Percentiles rank a stretch among this genome's conserved stretches.
Evolutionary conservation across 2,797 vertebrate species (phyloP).

Genomic region (Xiphophorus birchmanni): DNA sequence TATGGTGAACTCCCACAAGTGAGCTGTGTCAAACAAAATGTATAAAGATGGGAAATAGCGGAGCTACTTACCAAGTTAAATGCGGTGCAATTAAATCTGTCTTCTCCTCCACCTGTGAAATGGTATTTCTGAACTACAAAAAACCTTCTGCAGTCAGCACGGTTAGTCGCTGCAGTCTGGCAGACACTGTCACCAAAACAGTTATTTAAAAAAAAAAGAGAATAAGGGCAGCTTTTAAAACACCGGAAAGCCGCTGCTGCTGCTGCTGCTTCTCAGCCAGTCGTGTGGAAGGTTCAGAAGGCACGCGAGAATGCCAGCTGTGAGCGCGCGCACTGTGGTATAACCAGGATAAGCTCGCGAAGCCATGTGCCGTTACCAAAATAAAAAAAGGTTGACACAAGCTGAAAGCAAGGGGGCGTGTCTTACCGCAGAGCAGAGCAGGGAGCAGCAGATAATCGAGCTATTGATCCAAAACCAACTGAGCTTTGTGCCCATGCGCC

Average conservation of each 20-base stretch:
- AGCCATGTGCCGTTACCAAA: slow-evolving; percentile 81
- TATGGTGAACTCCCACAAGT: background rate
- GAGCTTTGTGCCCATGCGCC: slow-evolving; percentile 54
- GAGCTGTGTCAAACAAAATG: background rate
- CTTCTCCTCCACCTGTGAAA: slow-evolving; percentile 53
- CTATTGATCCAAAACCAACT: slow-evolving; percentile 35
- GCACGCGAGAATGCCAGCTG: slow-evolving; percentile 55
- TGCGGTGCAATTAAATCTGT: slow-evolving; percentile 6
- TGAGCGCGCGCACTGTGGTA: slow-evolving; percentile 34
- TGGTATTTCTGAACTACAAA: background rate
- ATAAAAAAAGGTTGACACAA: slow-evolving; percentile 68
- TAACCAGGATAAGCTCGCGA: slow-evolving; percentile 36
- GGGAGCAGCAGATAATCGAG: slow-evolving; percentile 55
- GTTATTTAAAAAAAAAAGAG: background rate
- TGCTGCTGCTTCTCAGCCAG: background rate
- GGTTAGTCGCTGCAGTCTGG: slow-evolving; percentile 12
- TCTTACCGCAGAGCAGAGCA: slow-evolving; percentile 20
- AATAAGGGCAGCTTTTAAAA: background rate
- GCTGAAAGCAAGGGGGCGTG: slow-evolving; percentile 61
- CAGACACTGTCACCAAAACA: slow-evolving; percentile 5
- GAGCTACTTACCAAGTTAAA: slow-evolving; percentile 53
- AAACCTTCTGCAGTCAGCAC: slow-evolving; percentile 10
- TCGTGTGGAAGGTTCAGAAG: slow-evolving; percentile 6
- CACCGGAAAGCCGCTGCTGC: background rate
- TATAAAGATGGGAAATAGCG: background rate